Evolutionary conservation across 1,140 invertebrate species (phyloP).

Genomic region (Drosophila carrolli): DNA sequence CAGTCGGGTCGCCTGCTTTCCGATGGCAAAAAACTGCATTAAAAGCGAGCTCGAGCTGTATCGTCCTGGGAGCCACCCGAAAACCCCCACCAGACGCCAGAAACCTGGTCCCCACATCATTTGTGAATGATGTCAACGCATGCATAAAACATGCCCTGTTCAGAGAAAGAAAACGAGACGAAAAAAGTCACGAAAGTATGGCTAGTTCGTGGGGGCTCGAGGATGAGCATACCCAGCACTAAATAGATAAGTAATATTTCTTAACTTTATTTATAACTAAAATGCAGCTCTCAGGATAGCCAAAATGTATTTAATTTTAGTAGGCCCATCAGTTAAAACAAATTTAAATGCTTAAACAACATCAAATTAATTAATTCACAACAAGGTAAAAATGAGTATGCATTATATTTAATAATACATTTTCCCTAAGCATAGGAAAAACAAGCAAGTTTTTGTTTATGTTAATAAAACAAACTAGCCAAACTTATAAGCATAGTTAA

Average conservation of each 20-base stretch:
- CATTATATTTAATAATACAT: no score
- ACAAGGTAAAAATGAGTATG: no score
- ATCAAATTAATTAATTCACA: no score
- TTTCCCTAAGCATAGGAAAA: no score
- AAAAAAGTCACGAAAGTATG: background rate
- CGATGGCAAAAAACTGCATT: conserved; percentile 36
- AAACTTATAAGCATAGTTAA: background rate
- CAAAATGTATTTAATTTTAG: no score
- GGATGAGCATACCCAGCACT: background rate
- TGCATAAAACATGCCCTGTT: conserved; percentile 71
- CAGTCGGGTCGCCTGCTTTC: background rate
- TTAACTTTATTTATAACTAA: no score
- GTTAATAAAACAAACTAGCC: background rate
- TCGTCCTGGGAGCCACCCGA: background rate
- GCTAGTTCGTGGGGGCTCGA: background rate
- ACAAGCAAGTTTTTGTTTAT: background rate
- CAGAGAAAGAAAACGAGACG: conserved; percentile 24
- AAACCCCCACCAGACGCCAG: background rate
- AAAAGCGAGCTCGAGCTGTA: conserved; percentile 2
- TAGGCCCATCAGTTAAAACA: no score
- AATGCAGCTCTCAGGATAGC: no score
- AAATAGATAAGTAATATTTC: background rate
- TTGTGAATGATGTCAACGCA: conserved; percentile 81
- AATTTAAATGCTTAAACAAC: no score
- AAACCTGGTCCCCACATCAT: conserved; percentile 60